These are phyloP conservation scores for Platichthys stellatus DNA, from an alignment of 2,113 vertebrate species.

Conservation along the genomic window DNA sequence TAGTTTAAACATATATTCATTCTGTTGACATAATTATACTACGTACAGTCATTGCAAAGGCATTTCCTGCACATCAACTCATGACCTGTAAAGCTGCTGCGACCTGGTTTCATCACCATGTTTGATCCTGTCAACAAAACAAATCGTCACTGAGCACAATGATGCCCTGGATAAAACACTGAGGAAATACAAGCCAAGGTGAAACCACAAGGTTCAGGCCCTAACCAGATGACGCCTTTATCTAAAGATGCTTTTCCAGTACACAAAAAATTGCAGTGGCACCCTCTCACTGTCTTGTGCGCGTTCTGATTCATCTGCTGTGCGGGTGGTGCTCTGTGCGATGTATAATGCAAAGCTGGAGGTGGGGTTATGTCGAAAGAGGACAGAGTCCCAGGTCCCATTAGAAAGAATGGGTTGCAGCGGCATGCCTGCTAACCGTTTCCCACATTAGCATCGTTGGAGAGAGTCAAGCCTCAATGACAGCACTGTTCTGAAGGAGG, in stretches of 20 bases:
- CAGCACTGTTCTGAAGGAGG: slow-evolving; percentile 55
- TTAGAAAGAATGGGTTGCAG: slow-evolving; percentile 65
- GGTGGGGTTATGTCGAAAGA: slow-evolving; percentile 49
- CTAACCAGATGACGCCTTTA: slow-evolving; percentile 25
- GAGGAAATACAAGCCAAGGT: background rate
- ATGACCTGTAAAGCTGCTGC: background rate
- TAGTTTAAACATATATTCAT: background rate
- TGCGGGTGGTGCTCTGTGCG: slow-evolving; percentile 37
- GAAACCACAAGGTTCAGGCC: slow-evolving; percentile 7
- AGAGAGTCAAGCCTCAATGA: slow-evolving; percentile 61
- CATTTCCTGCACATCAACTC: background rate
- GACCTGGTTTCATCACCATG: background rate
- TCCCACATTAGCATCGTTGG: slow-evolving; percentile 62
- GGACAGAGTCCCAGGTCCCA: slow-evolving; percentile 30
- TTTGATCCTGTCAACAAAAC: background rate
- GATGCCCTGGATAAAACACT: background rate
- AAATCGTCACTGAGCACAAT: background rate
- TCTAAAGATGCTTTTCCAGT: slow-evolving; percentile 20
- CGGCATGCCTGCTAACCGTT: slow-evolving; percentile 65
- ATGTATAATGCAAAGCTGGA: slow-evolving; percentile 72
- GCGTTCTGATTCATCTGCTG: slow-evolving; percentile 37
- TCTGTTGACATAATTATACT: background rate
- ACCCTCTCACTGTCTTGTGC: background rate
- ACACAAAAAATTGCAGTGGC: slow-evolving; percentile 19
- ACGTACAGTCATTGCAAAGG: background rate